Base-by-base conservation (phyloP, 2,888 invertebrate species). In the Polia nebulosa region DNA sequence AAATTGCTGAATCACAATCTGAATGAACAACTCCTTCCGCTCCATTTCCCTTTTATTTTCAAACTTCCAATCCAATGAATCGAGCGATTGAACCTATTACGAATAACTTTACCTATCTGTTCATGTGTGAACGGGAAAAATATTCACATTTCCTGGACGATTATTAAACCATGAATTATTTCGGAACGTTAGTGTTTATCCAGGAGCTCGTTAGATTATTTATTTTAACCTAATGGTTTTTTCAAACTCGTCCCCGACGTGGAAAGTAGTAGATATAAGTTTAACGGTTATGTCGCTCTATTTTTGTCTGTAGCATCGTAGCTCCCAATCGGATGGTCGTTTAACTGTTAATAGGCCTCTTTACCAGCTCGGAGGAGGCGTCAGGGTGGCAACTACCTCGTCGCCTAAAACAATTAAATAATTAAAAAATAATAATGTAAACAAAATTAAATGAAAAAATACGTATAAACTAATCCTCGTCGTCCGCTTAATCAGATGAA, bases 11-110 rank as follows among this genome's bases (percentile, higher is more conserved):
- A 87, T 92, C 91, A 88, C 88, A 90, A 90, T 89, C 85, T 88
- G 91, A 91, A 91, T 91, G 90, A 93, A 88, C 90, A 91, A 88
- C 90, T 89, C 88, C 87, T 92, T 93, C 91, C 93, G 88, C 89
- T 85, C 91, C 92, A 91, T 93, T 93, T 90, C 91, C 88, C 92
- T 88, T 92, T 93, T 93, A 93, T 93, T 93, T 93, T 91, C 85
- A 91, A 93, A 91, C 90, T 93, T 93, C 92, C 92, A 90, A 90
- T 88, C 87, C 91, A 90, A 85, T 91, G 93, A 87, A 83, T 90
- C 91, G 90, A 83, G 81, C 91, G 90, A 92, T 92, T 92, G 90
- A 91, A 92, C 91, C 90, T 92, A 90, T 91, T 90, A 91, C 89
- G 89, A 89, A 90, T 90, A 91, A 91, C 91, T 92, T 90, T 91